phyloP scores from a whole-genome alignment of 2,113 vertebrate species.

The Nothocercus julius region DNA sequence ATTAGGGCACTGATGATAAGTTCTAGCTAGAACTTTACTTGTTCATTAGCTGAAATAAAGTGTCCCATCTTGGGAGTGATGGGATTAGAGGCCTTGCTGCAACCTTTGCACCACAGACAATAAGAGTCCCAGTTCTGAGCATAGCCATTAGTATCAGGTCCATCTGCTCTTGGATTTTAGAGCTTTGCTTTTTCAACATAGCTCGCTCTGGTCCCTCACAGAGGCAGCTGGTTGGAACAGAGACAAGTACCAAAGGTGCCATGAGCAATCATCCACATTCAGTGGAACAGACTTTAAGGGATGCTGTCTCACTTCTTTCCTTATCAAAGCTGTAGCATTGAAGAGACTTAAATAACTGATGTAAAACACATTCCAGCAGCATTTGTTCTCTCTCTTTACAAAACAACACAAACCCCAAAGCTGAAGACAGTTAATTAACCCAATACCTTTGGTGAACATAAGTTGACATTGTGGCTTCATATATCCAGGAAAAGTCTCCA shows the following conservation, averaged over 20 bases:
- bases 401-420: not conserved
- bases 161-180: not conserved
- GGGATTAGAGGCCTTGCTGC: not conserved
- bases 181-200: not conserved
- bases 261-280: not conserved
- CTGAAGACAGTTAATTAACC: constrained; percentile 27
- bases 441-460: not conserved
- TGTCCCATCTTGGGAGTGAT: not conserved
- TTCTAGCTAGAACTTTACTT: not conserved
- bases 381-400: not conserved
- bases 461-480: not conserved
- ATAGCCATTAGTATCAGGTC: not conserved
- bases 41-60: not conserved
- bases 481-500: not conserved
- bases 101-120: not conserved
- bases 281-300: not conserved
- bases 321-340: not conserved
- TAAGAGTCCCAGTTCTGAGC: not conserved
- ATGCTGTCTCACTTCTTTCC: too few species aligned
- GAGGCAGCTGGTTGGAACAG: not conserved
- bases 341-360: not conserved
- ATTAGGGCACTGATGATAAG: not conserved
- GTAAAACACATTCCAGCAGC: constrained; percentile 3
- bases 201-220: not conserved
- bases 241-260: not conserved